phyloP scores from a whole-genome alignment of 2,797 vertebrate species.

The Vespertilio murinus region DNA sequence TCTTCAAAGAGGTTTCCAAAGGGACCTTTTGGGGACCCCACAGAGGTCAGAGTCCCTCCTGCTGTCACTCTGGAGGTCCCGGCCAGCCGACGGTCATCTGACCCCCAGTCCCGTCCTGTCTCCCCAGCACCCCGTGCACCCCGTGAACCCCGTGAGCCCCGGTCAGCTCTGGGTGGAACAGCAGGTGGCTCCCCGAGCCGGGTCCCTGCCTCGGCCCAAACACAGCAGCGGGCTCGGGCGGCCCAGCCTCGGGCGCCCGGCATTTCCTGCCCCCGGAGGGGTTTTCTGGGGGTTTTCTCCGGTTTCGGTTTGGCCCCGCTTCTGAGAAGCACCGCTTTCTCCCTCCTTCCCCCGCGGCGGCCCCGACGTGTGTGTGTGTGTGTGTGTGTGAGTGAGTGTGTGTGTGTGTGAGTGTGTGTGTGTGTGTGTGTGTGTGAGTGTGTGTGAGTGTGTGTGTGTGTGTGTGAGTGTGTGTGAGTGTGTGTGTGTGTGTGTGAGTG shows the following conservation, averaged over 20 bases:
- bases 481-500: too few relatives aligned
- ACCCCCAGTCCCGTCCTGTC: slow-evolving; percentile 80
- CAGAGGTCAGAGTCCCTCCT: slow-evolving; percentile 90
- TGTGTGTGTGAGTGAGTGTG: too few relatives aligned
- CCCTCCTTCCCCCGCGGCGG: neutral
- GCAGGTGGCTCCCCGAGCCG: neutral
- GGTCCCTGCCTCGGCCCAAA: slow-evolving; percentile 75
- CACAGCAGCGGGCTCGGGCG: neutral
- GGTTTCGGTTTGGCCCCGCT: slow-evolving; percentile 66
- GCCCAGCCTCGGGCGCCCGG: slow-evolving; percentile 67
- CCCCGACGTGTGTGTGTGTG: too few relatives aligned
- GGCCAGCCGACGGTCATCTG: slow-evolving; percentile 89
- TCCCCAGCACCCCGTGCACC: slow-evolving; percentile 84
- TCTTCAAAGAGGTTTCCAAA: slow-evolving; percentile 77
- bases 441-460: too few relatives aligned
- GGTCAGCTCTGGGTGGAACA: slow-evolving; percentile 81
- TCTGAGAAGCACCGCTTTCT: slow-evolving; percentile 64
- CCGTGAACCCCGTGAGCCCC: slow-evolving; percentile 79
- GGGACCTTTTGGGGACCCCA: slow-evolving; percentile 84
- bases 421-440: too few relatives aligned
- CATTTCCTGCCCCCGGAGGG: slow-evolving; percentile 62
- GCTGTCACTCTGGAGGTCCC: slow-evolving; percentile 84
- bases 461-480: too few relatives aligned
- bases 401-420: too few relatives aligned
- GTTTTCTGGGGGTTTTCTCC: slow-evolving; percentile 70